Evolutionary conservation across 2,113 vertebrate species (phyloP).

Genomic region (Bos javanicus): DNA sequence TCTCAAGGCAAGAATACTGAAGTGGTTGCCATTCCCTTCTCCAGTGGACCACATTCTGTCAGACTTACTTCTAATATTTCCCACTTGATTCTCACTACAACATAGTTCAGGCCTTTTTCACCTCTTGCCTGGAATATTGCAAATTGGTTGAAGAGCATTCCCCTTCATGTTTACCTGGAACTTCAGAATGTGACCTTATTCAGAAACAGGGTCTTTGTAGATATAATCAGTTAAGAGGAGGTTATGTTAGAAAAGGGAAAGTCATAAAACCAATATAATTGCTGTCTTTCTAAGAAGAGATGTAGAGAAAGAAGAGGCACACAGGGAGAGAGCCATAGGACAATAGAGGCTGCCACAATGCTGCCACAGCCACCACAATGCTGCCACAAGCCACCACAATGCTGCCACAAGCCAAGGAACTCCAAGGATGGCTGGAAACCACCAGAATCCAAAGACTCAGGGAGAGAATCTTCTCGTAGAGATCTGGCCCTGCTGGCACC

Average conservation of each 20-base stretch:
- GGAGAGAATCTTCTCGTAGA: background rate
- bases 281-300: background rate
- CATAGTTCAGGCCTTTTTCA: background rate
- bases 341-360: background rate
- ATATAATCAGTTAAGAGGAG: background rate
- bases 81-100: background rate
- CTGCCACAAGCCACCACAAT: background rate
- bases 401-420: background rate
- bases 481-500: too few species aligned
- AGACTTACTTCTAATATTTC: background rate
- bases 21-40: too few species aligned
- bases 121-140: background rate
- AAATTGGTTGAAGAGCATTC: background rate
- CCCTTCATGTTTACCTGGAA: background rate
- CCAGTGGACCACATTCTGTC: too few species aligned
- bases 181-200: background rate
- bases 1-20: too few species aligned
- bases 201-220: background rate
- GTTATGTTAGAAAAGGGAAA: background rate
- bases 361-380: background rate
- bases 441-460: background rate
- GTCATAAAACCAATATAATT: background rate
- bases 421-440: too few species aligned
- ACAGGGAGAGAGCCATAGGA: background rate
- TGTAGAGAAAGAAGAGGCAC: background rate